Base-by-base conservation (phyloP, 2,113 vertebrate species). In the Thamnaconus septentrionalis region DNA sequence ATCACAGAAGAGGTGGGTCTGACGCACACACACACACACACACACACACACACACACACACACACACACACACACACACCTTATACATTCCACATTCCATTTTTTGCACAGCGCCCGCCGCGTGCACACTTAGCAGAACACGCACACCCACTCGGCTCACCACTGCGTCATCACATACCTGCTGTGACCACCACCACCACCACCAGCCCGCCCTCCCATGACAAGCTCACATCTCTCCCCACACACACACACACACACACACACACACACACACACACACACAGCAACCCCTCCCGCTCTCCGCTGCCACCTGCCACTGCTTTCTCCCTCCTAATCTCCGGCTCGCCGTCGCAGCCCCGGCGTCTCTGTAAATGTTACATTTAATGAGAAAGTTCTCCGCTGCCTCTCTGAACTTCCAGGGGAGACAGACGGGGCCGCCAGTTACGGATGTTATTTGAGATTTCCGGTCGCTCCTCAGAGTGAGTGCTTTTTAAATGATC, bases 1-100 rank as follows among this genome's bases (percentile, higher is more conserved):
- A 98, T 99, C 86, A 99, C 97, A 41, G 97, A 99, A 90, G 97
- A 99, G 95, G 97, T 98, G 88, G 12, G 68, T 31, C 67, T 44
- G 72, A 64, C 64, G 10, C 7, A 9, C 53, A 12, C 7, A 8
- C 49, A 49, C 61, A 55, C 53, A 51, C 3, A 62, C 43, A 53
- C 51, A 10, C 12, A 65, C 40, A 55, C 67, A 65, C 10, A 41
- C 53, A 58, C 31, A 7, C 43, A 61, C 44, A 73, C 49, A 60
- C 43, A 62, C 43, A 55, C 54, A 3, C 39, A 59, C 11, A 41
- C 42, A 56, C 56, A 49, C 4, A 47, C 61, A 66, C 47, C 18
- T 58, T 68, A 65, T 64, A 61, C 67, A 59, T 77, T 62, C n/a
- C 18, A 31, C 18, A 31, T 31, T 31, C 18, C 18, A 31, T 31